These are phyloP conservation scores for Sthenelais limicola DNA, from an alignment of 2,888 invertebrate genomes.

Conservation along the genomic window DNA sequence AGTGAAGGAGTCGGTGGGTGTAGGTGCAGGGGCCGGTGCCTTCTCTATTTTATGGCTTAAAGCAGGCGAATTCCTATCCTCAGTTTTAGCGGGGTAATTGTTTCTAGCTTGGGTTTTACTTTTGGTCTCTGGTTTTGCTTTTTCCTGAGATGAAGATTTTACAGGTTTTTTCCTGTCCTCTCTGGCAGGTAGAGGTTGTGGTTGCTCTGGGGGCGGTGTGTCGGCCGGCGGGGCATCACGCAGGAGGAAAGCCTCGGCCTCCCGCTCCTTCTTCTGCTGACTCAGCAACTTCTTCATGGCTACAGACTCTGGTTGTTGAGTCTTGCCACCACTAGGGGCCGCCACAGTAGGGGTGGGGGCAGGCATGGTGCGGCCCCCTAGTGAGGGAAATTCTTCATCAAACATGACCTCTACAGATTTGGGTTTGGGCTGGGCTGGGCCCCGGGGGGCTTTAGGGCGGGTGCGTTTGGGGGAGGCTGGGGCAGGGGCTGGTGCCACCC, in stretches of 20 bases:
- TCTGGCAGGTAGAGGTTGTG: neutral
- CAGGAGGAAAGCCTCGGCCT: too few relatives aligned
- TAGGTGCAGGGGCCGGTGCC: too few relatives aligned
- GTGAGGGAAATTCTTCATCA: conserved; percentile 30
- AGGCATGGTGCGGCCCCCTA: too few relatives aligned
- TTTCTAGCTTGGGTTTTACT: too few relatives aligned
- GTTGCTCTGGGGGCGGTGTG: neutral
- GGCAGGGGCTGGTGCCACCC: too few relatives aligned
- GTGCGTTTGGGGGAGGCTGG: too few relatives aligned
- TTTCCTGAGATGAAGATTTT: neutral
- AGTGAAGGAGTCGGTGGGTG: too few relatives aligned
- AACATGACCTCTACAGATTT: conserved; percentile 13
- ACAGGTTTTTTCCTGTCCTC: neutral
- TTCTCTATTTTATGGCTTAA: too few relatives aligned
- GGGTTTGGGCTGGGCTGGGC: neutral
- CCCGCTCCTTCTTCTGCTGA: conserved; percentile 42
- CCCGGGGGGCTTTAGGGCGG: too few relatives aligned
- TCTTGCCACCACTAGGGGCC: too few relatives aligned
- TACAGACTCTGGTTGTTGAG: conserved; percentile 48
- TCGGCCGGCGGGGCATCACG: neutral
- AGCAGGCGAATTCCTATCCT: too few relatives aligned
- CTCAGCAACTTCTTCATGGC: conserved; percentile 56
- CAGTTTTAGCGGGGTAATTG: neutral
- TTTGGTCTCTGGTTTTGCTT: neutral
- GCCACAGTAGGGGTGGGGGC: too few relatives aligned